phyloP scores from a whole-genome alignment of 2,797 vertebrate genomes.

The Tauraco hartlaubi region DNA sequence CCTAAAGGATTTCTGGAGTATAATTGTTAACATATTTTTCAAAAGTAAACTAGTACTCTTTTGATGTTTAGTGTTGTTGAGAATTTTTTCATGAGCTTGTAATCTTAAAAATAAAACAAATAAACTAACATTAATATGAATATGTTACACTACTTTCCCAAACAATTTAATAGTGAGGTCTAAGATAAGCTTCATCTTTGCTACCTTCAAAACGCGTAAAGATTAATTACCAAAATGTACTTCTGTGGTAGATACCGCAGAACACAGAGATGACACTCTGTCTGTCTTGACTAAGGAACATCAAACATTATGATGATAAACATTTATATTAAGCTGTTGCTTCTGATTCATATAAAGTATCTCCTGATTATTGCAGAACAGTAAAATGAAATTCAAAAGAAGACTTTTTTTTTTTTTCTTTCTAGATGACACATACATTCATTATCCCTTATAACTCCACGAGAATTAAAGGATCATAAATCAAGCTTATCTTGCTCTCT shows the following conservation, averaged over 20 bases:
- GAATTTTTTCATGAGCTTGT: background rate
- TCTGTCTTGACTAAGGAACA: background rate
- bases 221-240: background rate
- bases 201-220: background rate
- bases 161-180: background rate
- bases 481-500: background rate
- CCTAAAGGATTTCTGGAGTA: slow-evolving; percentile 65
- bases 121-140: background rate
- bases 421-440: background rate
- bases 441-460: background rate
- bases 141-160: background rate
- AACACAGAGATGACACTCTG: background rate
- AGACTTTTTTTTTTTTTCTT: background rate
- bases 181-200: background rate
- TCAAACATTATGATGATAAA: background rate
- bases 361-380: background rate
- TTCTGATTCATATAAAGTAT: background rate
- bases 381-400: background rate
- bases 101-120: background rate
- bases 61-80: background rate
- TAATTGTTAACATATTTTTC: background rate
- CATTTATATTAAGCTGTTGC: background rate
- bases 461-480: background rate
- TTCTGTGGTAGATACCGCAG: background rate
- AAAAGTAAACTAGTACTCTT: background rate